Conservation (phyloP, 2,888 invertebrate species). For the Kuschelorhynchus macadamiae region DNA sequence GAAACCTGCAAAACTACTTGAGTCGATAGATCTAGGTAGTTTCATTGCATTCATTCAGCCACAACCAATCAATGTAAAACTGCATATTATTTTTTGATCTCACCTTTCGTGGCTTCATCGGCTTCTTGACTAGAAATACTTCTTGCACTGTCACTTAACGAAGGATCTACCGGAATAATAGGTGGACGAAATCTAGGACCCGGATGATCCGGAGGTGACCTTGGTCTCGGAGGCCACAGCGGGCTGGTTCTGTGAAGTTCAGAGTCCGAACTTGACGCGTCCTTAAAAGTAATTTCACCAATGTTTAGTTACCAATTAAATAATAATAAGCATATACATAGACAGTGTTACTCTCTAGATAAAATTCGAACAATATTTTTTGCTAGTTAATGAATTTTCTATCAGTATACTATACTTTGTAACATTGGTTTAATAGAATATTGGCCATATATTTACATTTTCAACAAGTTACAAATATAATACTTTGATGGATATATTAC, state of each 20-base stretch:
- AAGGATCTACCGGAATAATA: slow-evolving; percentile 68
- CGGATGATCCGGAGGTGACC: slow-evolving; percentile 58
- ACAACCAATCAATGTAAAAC: no score
- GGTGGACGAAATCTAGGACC: slow-evolving; percentile 54
- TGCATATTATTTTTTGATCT: slow-evolving; percentile 1
- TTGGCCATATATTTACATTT: no score
- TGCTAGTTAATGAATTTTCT: no score
- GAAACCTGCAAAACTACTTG: no score
- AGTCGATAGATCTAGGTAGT: no score
- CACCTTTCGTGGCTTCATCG: slow-evolving; percentile 69
- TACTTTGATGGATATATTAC: no score
- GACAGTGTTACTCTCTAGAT: no score
- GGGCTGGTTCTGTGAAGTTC: slow-evolving; percentile 70
- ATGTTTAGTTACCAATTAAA: not conserved
- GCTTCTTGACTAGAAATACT: slow-evolving; percentile 73
- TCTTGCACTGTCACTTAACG: slow-evolving; percentile 71
- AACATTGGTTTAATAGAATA: no score
- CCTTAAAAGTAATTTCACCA: slow-evolving; percentile 57
- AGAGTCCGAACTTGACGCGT: slow-evolving; percentile 74
- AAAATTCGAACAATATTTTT: no score
- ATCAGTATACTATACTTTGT: no score
- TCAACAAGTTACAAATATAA: no score
- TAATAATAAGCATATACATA: not conserved
- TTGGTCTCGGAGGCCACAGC: slow-evolving; percentile 67
- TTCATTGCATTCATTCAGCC: no score